Evolutionary conservation across 2,113 vertebrate species (phyloP).

Genomic region (Stegostoma tigrinum): DNA sequence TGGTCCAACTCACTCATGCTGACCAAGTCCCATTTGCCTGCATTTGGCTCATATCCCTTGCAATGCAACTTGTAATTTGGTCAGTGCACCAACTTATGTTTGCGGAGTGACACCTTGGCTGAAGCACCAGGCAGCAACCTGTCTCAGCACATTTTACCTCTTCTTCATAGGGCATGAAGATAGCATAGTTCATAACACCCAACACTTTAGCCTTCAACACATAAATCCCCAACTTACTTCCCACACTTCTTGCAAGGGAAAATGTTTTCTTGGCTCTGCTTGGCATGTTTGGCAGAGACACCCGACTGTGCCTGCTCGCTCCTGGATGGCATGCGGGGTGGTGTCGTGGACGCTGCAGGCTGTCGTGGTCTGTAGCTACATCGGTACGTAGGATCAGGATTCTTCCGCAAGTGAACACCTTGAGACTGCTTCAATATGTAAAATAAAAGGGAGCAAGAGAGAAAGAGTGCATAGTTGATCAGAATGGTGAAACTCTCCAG

Average conservation of each 20-base stretch:
- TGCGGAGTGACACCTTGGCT: neutral
- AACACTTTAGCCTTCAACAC: neutral
- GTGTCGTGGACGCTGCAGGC: constrained; percentile 51
- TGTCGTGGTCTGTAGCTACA: constrained; percentile 41
- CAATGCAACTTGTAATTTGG: neutral
- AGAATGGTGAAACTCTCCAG: neutral
- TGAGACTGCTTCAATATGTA: neutral
- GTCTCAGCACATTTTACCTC: neutral
- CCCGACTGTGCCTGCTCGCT: constrained; percentile 56
- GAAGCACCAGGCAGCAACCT: neutral
- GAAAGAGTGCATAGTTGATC: too few species aligned
- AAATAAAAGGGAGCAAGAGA: neutral
- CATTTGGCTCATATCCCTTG: neutral
- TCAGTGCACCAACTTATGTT: neutral
- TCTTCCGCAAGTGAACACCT: neutral
- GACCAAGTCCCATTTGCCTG: neutral
- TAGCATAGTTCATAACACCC: too few species aligned
- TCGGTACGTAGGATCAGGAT: constrained; percentile 40
- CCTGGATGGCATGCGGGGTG: constrained; percentile 48
- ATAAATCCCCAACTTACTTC: constrained; percentile 61
- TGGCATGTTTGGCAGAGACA: constrained; percentile 53
- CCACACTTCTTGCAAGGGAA: constrained; percentile 99
- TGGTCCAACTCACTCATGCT: neutral
- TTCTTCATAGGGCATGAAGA: neutral
- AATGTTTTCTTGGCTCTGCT: constrained; percentile 71